These are phyloP conservation scores for Prunella himalayana DNA, from an alignment of 2,113 vertebrate genomes.

Conservation along the genomic window DNA sequence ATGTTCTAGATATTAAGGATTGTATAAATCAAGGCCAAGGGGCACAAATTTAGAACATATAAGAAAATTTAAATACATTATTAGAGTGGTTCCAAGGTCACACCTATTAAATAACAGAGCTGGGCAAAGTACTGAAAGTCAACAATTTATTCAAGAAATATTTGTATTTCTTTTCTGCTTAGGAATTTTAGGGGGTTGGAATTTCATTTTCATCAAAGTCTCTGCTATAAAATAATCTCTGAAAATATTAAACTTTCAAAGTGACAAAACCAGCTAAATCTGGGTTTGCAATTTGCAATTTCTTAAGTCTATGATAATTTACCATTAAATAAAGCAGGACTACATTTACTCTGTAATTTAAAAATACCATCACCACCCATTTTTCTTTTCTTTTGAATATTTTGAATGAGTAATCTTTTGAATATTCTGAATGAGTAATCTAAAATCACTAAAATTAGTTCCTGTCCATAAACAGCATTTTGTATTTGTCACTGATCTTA, in stretches of 20 bases:
- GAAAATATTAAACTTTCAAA: neutral
- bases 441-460: neutral
- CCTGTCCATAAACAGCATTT: neutral
- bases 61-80: neutral
- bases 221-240: neutral
- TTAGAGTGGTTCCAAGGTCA: neutral
- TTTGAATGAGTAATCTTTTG: neutral
- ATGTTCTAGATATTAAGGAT: neutral
- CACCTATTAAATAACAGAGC: neutral
- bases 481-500: neutral
- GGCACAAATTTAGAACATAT: rapidly evolving
- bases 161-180: neutral
- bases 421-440: neutral
- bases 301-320: neutral
- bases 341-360: neutral
- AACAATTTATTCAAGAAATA: neutral
- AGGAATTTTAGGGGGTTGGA: neutral
- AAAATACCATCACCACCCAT: neutral
- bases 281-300: neutral
- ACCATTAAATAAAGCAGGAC: neutral
- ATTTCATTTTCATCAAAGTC: neutral
- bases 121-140: neutral
- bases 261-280: neutral
- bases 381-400: neutral
- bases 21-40: neutral